Conservation (phyloP, 2,888 invertebrate genomes). For the Adineta ricciae region DNA sequence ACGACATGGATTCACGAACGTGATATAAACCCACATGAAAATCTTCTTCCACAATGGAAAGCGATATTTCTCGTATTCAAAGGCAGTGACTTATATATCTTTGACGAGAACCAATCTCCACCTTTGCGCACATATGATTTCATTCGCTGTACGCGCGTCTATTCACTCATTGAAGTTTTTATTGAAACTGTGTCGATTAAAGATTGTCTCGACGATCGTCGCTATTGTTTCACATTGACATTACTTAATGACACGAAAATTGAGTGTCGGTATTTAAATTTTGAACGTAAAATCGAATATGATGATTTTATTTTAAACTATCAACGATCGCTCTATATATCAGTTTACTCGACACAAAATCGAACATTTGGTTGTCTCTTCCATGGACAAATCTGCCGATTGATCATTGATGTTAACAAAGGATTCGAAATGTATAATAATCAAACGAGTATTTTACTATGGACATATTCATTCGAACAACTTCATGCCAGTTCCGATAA, state of each 20-base stretch:
- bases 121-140: background rate
- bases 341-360: background rate
- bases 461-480: background rate
- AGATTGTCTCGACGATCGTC: background rate
- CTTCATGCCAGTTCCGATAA: background rate
- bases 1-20: background rate
- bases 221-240: background rate
- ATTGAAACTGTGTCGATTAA: background rate
- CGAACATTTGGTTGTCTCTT: background rate
- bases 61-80: background rate
- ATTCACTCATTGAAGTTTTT: background rate
- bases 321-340: background rate
- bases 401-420: background rate
- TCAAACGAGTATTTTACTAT: background rate
- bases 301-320: background rate
- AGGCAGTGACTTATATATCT: background rate
- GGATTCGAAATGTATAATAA: conserved; percentile 2
- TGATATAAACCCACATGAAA: background rate
- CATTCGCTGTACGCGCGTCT: background rate
- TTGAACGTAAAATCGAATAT: background rate
- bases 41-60: background rate
- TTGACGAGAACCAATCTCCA: background rate
- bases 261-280: background rate
- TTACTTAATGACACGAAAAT: background rate
- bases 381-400: background rate